These are phyloP conservation scores for Odontothrips loti DNA, from an alignment of 2,888 invertebrate genomes.

Conservation along the genomic window DNA sequence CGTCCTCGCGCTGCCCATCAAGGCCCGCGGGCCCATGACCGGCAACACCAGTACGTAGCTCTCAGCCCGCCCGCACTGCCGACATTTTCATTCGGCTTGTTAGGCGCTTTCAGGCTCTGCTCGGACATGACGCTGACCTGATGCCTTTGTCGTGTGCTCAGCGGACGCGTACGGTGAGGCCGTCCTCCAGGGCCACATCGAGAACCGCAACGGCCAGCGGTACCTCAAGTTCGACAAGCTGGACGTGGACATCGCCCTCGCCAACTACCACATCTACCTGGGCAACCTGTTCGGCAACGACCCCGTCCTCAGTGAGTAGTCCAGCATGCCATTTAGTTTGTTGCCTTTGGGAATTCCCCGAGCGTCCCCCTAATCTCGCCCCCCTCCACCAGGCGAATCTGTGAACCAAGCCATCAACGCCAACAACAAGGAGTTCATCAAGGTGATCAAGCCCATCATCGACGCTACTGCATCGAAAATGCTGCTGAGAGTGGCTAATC, in stretches of 20 bases:
- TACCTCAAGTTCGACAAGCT: constrained; percentile 54
- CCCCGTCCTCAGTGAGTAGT: constrained; percentile 51
- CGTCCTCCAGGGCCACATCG: constrained; percentile 47
- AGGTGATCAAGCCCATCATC: constrained; percentile 62
- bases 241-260: constrained; percentile 51
- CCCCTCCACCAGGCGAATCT: constrained; percentile 52
- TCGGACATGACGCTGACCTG: no score
- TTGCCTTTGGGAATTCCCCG: background rate
- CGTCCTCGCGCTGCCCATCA: constrained; percentile 55
- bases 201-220: constrained; percentile 48
- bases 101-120: background rate
- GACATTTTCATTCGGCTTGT: background rate
- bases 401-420: constrained; percentile 64
- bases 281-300: constrained; percentile 61
- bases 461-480: constrained; percentile 60
- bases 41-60: constrained; percentile 55
- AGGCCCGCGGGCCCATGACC: constrained; percentile 56
- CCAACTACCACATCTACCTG: constrained; percentile 54
- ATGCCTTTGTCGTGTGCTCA: constrained; percentile 35
- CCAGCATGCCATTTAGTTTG: background rate
- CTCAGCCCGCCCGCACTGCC: background rate
- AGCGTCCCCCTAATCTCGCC: no score
- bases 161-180: constrained; percentile 52
- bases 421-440: constrained; percentile 62
- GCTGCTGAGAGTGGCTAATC: constrained; percentile 66